Base-by-base conservation (phyloP, 2,888 invertebrate species). In the Andricus quercusramuli region DNA sequence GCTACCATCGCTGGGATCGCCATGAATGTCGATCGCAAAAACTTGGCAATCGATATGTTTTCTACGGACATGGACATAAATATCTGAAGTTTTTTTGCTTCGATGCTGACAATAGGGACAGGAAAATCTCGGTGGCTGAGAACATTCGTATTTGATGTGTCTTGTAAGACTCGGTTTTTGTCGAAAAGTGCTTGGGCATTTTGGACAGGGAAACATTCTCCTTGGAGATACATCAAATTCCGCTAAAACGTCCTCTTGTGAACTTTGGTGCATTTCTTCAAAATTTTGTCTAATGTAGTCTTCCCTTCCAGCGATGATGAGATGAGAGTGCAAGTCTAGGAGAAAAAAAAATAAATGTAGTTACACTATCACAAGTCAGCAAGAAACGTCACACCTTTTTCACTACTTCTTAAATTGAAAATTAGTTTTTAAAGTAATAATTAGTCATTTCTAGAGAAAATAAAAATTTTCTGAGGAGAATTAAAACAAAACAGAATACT, bases 141-240 rank as follows among this genome's bases (percentile, higher is more conserved):
- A 87, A 80, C 91, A 92, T 80, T 91, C 90, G 82, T 89, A 89
- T 80, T 87, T 88, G 80, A 89, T 83, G 77, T 91, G 92, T 13
- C 85, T 84, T 17, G 77, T 82, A 17, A 86, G 41, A 68, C 82
- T 84, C 17, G 77, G 68, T 78, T 81, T 74, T 74, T 81, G 78
- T 32, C 82, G 83, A 81, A 86, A 86, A 82, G 80, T 83, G 81
- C 86, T 89, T 65, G 85, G 83, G 82, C 89, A 89, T 70, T 86
- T 87, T 17, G 86, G 87, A 79, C 89, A 89, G 17, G 84, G 85
- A 85, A 80, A 88, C 80, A 25, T 70, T 20, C 25, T 70, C 29
- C 20, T 29, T 1, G 29, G 29, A 51, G n/a, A 70, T 20, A 51
- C 70, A 29, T 29, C 41, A 68, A 13, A 22, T 22, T 44, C 44